These are phyloP conservation scores for Myotis vivesi DNA, from an alignment of 2,797 vertebrate genomes.

Conservation along the genomic window DNA sequence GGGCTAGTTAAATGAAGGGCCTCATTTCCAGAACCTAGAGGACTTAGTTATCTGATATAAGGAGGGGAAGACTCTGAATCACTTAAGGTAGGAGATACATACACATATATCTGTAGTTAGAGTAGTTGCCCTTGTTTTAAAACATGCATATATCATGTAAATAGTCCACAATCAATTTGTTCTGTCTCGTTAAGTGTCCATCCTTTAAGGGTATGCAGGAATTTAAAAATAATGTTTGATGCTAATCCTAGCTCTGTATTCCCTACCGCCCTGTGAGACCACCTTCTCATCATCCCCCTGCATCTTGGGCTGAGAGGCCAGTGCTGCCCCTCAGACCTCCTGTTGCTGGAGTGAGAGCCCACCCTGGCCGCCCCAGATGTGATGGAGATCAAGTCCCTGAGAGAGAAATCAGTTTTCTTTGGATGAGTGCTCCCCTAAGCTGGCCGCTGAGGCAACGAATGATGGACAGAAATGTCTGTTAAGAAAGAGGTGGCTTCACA, in stretches of 20 bases:
- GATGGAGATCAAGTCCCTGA: not conserved
- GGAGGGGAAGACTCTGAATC: not conserved
- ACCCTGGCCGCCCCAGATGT: not conserved
- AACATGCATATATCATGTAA: not conserved
- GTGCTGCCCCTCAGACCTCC: not conserved
- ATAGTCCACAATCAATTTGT: not conserved
- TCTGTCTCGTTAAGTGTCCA: not conserved
- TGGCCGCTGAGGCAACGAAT: not conserved
- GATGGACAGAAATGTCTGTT: not conserved
- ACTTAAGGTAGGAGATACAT: not conserved
- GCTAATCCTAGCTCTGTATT: not conserved
- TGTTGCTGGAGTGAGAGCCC: not conserved
- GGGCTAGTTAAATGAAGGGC: not conserved
- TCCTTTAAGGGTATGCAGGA: not conserved
- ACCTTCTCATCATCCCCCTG: not conserved
- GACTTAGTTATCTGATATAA: not conserved
- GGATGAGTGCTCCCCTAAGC: not conserved
- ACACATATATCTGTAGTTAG: not conserved
- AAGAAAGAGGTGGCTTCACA: not conserved
- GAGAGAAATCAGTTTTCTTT: not conserved
- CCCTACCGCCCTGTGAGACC: not conserved
- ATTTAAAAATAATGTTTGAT: not conserved
- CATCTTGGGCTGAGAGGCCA: not conserved
- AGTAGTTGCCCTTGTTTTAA: slow-evolving; percentile 9
- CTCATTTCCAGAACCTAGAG: not conserved